phyloP scores from a whole-genome alignment of 2,888 invertebrate genomes.

The Hyppa rectilinea region DNA sequence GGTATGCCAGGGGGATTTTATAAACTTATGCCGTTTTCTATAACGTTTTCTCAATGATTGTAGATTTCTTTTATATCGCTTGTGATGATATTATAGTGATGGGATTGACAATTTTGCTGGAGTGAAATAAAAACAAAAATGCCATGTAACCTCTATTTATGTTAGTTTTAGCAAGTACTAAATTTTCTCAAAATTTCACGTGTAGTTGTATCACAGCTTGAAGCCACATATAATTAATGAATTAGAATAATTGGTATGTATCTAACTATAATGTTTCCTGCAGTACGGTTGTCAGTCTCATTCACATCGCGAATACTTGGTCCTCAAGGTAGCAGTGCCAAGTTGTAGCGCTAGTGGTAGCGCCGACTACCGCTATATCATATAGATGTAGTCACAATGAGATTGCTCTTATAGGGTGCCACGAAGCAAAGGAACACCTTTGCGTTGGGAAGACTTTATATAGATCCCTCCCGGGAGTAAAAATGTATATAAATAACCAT shows the following conservation, averaged over 20 bases:
- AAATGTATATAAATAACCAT: conserved; percentile 83
- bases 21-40: conserved; percentile 44
- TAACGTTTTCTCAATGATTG: conserved; percentile 41
- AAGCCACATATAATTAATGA: conserved; percentile 37
- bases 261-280: conserved; percentile 17
- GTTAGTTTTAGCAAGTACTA: conserved; percentile 19
- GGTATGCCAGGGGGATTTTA: conserved; percentile 57
- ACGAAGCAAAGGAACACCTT: conserved; percentile 68
- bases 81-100: conserved; percentile 38
- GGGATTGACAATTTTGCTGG: conserved; percentile 32
- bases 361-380: conserved; percentile 61
- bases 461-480: conserved; percentile 80
- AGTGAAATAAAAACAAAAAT: conserved; percentile 22
- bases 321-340: conserved; percentile 76
- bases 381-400: conserved; percentile 74
- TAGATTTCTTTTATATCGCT: conserved; percentile 48
- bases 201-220: conserved; percentile 51
- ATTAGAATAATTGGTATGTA: conserved; percentile 49
- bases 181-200: conserved; percentile 28
- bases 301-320: conserved; percentile 58
- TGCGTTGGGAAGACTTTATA: conserved; percentile 78
- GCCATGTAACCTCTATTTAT: conserved; percentile 53
- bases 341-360: conserved; percentile 67
- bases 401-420: conserved; percentile 78
- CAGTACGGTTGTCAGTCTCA: conserved; percentile 27